Conservation (phyloP, 2,888 invertebrate genomes). For the Drosophila bunnanda region DNA sequence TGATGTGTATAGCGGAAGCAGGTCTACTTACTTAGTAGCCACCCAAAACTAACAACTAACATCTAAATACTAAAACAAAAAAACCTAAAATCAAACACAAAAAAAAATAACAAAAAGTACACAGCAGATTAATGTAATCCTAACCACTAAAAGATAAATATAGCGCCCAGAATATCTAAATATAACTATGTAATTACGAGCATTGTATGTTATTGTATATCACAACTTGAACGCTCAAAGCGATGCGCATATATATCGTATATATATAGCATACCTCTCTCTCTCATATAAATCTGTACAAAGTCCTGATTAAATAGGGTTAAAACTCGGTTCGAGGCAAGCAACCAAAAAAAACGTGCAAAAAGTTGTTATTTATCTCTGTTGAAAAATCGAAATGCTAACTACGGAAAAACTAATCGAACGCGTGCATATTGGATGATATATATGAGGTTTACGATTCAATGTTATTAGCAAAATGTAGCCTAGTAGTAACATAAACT, state of each 20-base stretch:
- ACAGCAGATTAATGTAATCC: constrained; percentile 37
- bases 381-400: constrained; percentile 25
- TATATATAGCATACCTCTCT: constrained; percentile 36
- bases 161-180: constrained; percentile 42
- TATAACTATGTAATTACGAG: constrained; percentile 22
- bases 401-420: constrained; percentile 37
- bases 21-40: constrained; percentile 37
- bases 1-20: constrained; percentile 42
- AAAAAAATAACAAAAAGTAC: constrained; percentile 15
- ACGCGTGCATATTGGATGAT: constrained; percentile 37
- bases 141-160: constrained; percentile 29
- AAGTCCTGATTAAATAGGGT: constrained; percentile 35
- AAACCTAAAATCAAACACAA: constrained; percentile 5
- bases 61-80: constrained; percentile 3
- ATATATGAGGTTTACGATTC: constrained; percentile 41
- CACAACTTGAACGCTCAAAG: constrained; percentile 67
- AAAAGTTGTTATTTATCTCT: constrained; percentile 44
- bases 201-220: constrained; percentile 50
- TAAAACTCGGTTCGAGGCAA: constrained; percentile 26
- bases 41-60: constrained; percentile 12
- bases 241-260: constrained; percentile 47
- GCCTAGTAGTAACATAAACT: constrained; percentile 40
- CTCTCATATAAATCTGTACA: constrained; percentile 37
- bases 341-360: constrained; percentile 13
- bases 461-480: constrained; percentile 48